phyloP scores from a whole-genome alignment of 2,113 vertebrate genomes.

The Alligator sinensis region DNA sequence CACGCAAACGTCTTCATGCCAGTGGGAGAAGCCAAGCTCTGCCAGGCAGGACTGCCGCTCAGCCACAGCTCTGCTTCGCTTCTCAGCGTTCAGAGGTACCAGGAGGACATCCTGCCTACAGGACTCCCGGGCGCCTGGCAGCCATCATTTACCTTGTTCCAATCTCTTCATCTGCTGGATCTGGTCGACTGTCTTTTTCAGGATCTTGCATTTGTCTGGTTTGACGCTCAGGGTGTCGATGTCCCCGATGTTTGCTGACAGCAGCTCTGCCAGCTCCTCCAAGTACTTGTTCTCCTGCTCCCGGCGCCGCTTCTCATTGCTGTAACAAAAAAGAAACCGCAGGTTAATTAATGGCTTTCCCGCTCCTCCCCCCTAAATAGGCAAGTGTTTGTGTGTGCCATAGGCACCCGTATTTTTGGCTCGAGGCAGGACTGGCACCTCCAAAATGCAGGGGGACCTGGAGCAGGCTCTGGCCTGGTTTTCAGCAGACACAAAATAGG shows the following conservation, averaged over 20 bases:
- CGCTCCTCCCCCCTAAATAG: neutral
- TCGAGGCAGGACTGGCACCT: neutral
- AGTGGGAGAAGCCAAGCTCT: neutral
- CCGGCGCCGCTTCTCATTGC: slow-evolving; percentile 92
- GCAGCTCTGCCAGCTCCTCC: slow-evolving; percentile 93
- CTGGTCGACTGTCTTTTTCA: slow-evolving; percentile 94
- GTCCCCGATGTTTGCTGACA: slow-evolving; percentile 93
- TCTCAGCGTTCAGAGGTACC: no score
- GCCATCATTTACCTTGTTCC: slow-evolving; percentile 86
- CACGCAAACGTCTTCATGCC: accelerated
- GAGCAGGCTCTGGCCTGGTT: neutral
- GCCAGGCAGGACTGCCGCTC: neutral
- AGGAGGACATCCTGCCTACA: neutral
- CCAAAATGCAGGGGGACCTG: neutral
- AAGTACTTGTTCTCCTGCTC: slow-evolving; percentile 95
- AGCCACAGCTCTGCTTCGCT: accelerated
- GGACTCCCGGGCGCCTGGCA: neutral
- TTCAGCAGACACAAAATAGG: neutral
- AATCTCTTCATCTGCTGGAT: slow-evolving; percentile 95
- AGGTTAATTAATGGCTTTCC: neutral
- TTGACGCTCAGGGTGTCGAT: slow-evolving; percentile 92
- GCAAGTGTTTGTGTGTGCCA: neutral
- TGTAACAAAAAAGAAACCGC: slow-evolving; percentile 52
- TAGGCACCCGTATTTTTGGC: no score
- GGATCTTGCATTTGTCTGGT: slow-evolving; percentile 96